Percentiles rank a stretch among this genome's conserved stretches.
Conservation (phyloP, 1,140 invertebrate species). For the Drosophila setifemur region DNA sequence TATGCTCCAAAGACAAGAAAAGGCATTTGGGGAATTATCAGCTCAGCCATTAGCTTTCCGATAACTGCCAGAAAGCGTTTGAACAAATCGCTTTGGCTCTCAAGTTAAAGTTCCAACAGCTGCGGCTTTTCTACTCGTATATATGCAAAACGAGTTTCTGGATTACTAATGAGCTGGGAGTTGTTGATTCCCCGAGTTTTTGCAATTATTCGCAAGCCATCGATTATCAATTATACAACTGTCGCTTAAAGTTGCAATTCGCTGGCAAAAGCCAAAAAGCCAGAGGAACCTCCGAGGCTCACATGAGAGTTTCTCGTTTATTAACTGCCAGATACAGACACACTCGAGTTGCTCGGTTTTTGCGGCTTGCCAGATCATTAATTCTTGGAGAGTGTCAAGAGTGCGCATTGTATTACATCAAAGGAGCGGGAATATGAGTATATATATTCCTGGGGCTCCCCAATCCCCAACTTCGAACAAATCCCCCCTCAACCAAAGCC, state of each 20-base stretch:
- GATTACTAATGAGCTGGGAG: conserved; percentile 14
- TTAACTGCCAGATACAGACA: conserved; percentile 35
- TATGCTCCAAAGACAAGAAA: conserved; percentile 34
- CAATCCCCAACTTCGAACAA: not conserved
- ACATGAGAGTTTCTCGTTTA: conserved; percentile 32
- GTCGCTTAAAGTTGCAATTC: conserved; percentile 8
- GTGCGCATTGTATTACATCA: conserved; percentile 57
- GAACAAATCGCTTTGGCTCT: conserved; percentile 36
- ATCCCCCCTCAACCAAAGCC: not conserved
- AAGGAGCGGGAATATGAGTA: conserved; percentile 15
- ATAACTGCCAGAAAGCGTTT: conserved; percentile 28
- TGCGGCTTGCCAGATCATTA: conserved; percentile 65
- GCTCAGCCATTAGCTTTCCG: conserved; percentile 63
- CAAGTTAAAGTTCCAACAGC: conserved; percentile 11
- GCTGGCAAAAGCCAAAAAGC: not conserved
- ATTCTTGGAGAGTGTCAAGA: conserved; percentile 65
- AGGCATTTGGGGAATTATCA: conserved; percentile 51
- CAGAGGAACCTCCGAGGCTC: not conserved
- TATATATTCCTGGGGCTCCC: not conserved
- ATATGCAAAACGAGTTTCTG: not conserved
- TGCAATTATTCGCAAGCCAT: conserved; percentile 3
- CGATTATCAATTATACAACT: conserved; percentile 30
- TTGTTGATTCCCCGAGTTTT: too few species aligned
- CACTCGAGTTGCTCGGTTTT: conserved; percentile 38
- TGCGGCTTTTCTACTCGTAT: not conserved